These are phyloP conservation scores for Merops nubicus DNA, from an alignment of 2,113 vertebrate genomes.

Conservation along the genomic window DNA sequence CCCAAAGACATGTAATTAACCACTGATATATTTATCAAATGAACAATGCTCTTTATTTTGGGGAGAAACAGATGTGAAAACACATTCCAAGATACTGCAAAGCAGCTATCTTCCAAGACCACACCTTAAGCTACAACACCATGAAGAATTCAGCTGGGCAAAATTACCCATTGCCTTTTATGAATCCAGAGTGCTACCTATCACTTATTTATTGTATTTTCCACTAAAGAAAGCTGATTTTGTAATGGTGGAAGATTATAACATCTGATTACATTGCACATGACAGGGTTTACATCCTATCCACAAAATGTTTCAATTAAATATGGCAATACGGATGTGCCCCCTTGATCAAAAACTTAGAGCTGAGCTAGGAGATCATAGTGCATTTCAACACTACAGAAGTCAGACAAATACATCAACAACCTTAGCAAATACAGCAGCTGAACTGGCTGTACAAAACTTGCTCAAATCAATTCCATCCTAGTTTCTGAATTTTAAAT, in stretches of 20 bases:
- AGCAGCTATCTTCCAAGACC: not conserved
- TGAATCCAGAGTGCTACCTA: not conserved
- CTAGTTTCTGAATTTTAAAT: constrained; percentile 40
- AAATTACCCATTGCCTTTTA: not conserved
- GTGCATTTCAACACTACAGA: not conserved
- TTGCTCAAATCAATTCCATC: not conserved
- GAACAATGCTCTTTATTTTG: not conserved
- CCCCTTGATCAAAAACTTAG: not conserved
- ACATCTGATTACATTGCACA: not conserved
- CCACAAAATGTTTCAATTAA: not conserved
- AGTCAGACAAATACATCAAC: not conserved
- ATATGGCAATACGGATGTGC: not conserved
- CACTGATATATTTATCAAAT: not conserved
- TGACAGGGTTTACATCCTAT: not conserved
- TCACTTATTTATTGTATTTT: not conserved
- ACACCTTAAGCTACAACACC: not conserved
- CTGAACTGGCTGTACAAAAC: not conserved
- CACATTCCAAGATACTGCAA: not conserved
- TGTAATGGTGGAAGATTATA: not conserved
- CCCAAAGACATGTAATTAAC: not conserved
- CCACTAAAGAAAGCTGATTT: not conserved
- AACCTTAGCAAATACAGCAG: not conserved
- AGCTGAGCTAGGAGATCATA: not conserved
- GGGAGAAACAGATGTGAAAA: constrained; percentile 35
- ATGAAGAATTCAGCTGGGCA: not conserved